Base-by-base conservation (phyloP, 2,113 vertebrate genomes). In the Lethenteron reissneri region DNA sequence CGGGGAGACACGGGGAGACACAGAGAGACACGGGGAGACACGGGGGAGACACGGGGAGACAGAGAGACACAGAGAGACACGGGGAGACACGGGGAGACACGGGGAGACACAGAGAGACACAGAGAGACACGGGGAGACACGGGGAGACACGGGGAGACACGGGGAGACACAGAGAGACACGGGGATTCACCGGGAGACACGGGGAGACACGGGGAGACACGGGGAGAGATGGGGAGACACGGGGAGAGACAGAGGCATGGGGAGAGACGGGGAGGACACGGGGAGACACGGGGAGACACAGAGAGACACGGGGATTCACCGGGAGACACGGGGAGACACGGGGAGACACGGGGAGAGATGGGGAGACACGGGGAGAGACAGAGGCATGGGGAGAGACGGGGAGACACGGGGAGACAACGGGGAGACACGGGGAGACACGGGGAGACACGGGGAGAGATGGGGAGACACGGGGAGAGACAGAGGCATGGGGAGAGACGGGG, bases 181-280 rank as follows among this genome's bases (percentile, higher is more conserved):
- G 19, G n/a, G n/a, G n/a, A n/a, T n/a, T n/a, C n/a, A n/a, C n/a
- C n/a, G n/a, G 57, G 11, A 70, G 70, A 12, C 12, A 56, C 12
- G 19, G 70, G 19, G 19, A 12, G 70, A 19, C 19, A 25, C 13
- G 1, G 19, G 70, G 70, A 12, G 12, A 70, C 12, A 12, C n/a
- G 25, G 25, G 25, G n/a, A n/a, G n/a, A n/a, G n/a, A n/a, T n/a
- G n/a, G n/a, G n/a, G 25, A 25, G 25, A 25, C 25, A 25, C 14
- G 56, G 6, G 12, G 56, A 25, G 15, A 9, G 1, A 17, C 12
- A 13, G 21, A 11, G 56, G 69, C 17, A 11, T 15, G 56, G 70
- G 12, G 56, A 41, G 56, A 57, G 12, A 62, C 9, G 8, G 70
- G 58, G 70, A 57, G 70, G 76, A 68, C 21, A 75, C 74, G 71